A percentile compares a stretch with the other conserved stretches of the same genome.
Evolutionary conservation across 2,113 vertebrate genomes (phyloP).

Genomic region (Accipiter virgatus): DNA sequence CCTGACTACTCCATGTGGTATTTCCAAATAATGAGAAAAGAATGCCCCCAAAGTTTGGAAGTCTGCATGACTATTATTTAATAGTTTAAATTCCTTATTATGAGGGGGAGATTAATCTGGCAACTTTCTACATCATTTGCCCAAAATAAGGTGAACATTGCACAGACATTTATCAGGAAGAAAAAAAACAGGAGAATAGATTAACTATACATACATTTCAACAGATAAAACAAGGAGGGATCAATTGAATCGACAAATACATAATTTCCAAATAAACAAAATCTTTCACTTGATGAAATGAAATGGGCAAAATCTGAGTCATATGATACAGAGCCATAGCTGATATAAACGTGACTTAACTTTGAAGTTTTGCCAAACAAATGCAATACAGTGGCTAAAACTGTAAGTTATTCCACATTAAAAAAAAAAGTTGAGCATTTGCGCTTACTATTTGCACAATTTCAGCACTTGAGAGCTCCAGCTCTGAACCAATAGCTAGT

Average conservation of each 20-base stretch:
- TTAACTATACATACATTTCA: background rate
- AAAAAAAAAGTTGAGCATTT: background rate
- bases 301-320: background rate
- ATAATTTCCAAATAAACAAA: background rate
- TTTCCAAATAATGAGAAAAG: background rate
- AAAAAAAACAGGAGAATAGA: background rate
- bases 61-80: background rate
- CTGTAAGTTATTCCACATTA: background rate
- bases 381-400: background rate
- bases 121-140: background rate
- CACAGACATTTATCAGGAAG: background rate
- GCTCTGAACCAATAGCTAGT: background rate
- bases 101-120: background rate
- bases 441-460: background rate
- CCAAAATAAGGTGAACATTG: background rate
- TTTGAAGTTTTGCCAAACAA: background rate
- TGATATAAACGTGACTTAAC: background rate
- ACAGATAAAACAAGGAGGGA: background rate
- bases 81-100: background rate
- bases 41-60: background rate
- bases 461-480: conserved; percentile 3
- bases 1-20: background rate
- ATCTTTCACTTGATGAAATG: background rate
- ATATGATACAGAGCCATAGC: background rate
- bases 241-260: background rate